These are phyloP conservation scores for fruit fly (Drosophila melanogaster) DNA, from an alignment of 1,140 invertebrate genomes.

Conservation along the genomic window Release_6_plus_ISO1_MT NC_004354.4:16906501-16907000, in stretches of 20 bases:
- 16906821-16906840: constrained; percentile 17
- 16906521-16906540: neutral
- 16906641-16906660: too few species aligned
- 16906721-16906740: too few species aligned
- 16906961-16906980: constrained; percentile 34
- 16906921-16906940: constrained; percentile 23
- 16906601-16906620: too few species aligned
- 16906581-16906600: too few species aligned
- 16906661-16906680: too few species aligned
- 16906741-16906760: neutral
- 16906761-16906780: constrained; percentile 13
- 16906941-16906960: constrained; percentile 48
- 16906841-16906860: constrained; percentile 15
- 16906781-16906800: constrained; percentile 2
- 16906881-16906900: constrained; percentile 1
- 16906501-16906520: neutral
- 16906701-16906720: too few species aligned
- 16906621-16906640: too few species aligned
- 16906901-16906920: constrained; percentile 32
- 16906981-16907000: constrained; percentile 15
- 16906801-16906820: neutral
- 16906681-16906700: too few species aligned
- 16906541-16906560: neutral
- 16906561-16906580: neutral
- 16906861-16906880: constrained; percentile 6